Evolutionary conservation across 2,888 invertebrate genomes (phyloP).

Genomic region (Eilema depressum): DNA sequence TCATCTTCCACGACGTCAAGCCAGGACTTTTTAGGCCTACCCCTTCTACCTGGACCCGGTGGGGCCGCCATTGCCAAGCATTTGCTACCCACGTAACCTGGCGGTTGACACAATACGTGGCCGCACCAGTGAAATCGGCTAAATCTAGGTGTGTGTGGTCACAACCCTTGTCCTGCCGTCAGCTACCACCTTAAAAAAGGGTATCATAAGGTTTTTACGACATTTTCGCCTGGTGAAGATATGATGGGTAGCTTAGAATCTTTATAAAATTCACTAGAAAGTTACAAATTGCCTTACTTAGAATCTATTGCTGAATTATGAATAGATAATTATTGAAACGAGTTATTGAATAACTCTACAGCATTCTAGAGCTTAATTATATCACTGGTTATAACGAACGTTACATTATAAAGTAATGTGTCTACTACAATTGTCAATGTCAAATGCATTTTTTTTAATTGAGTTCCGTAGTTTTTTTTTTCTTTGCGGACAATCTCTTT

Average conservation of each 20-base stretch:
- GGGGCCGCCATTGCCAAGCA: no score
- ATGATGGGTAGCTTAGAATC: background rate
- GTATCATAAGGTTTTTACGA: no score
- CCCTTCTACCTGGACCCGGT: no score
- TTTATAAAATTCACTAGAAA: background rate
- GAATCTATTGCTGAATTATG: background rate
- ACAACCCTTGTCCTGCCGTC: no score
- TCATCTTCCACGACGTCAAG: no score
- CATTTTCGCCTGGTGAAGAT: no score
- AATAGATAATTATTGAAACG: constrained; percentile 13
- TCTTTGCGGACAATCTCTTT: background rate
- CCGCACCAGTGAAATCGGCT: no score
- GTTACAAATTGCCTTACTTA: background rate
- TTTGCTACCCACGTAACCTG: no score
- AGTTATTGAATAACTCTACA: constrained; percentile 24
- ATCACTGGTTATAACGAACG: constrained; percentile 13
- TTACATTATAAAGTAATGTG: constrained; percentile 8
- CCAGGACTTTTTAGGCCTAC: no score
- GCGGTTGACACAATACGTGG: no score
- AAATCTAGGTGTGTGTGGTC: no score
- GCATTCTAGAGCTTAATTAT: constrained; percentile 19
- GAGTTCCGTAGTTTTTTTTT: constrained; percentile 11
- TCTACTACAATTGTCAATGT: constrained; percentile 20
- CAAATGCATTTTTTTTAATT: constrained; percentile 17
- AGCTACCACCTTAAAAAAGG: no score